phyloP scores from a whole-genome alignment of 2,797 vertebrate species.

The Mionectes olivaceus region DNA sequence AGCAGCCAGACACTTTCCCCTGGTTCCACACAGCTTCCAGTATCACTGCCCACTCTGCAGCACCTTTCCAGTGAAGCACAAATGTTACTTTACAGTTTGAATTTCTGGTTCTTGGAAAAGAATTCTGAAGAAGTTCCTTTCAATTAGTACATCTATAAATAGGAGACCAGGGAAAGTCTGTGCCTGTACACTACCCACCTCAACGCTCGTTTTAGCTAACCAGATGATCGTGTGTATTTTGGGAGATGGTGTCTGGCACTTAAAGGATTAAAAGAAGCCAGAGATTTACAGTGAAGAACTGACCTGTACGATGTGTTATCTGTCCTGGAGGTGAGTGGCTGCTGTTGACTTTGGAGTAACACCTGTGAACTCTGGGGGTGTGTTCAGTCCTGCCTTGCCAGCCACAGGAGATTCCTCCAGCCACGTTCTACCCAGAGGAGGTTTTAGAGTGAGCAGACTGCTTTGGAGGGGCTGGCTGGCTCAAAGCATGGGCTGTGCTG shows the following conservation, averaged over 20 bases:
- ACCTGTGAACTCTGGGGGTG: not conserved
- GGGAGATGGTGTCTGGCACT: slow-evolving; percentile 43
- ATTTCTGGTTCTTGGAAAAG: not conserved
- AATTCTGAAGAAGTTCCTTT: slow-evolving; percentile 17
- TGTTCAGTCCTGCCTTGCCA: not conserved
- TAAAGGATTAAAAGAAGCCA: slow-evolving; percentile 10
- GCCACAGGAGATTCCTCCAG: not conserved
- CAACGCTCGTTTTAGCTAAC: slow-evolving; percentile 36
- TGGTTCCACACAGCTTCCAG: slow-evolving; percentile 26
- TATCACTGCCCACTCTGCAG: not conserved
- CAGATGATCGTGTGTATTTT: slow-evolving; percentile 47
- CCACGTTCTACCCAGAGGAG: not conserved
- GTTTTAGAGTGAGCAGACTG: not conserved
- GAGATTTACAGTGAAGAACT: not conserved
- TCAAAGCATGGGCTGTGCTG: not conserved
- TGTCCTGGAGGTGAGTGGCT: not conserved
- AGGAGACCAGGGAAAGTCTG: slow-evolving; percentile 12
- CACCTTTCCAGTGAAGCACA: not conserved
- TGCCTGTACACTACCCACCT: slow-evolving; percentile 34
- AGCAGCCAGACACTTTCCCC: not conserved
- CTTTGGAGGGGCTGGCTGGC: not conserved
- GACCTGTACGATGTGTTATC: not conserved
- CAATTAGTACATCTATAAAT: slow-evolving; percentile 27
- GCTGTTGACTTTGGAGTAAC: not conserved
- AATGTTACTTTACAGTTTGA: not conserved